A percentile compares a stretch with the other conserved stretches of the same genome.
phyloP scores from a whole-genome alignment of 1,140 invertebrate genomes.

The Delia radicum region DNA sequence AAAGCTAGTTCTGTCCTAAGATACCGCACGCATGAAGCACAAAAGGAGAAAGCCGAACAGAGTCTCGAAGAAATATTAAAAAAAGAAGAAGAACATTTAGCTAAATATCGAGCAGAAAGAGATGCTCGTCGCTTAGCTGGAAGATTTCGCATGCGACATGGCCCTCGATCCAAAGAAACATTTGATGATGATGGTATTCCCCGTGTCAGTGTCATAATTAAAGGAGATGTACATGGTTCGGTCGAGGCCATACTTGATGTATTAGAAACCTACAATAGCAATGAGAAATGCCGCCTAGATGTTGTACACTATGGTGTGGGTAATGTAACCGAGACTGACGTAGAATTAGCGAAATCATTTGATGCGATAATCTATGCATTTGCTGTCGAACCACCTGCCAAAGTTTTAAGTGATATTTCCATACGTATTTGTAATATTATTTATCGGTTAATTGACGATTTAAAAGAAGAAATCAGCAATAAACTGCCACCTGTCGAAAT shows the following conservation, averaged over 20 bases:
- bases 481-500: conserved; percentile 69
- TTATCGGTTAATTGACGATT: conserved; percentile 86
- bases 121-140: conserved; percentile 64
- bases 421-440: conserved; percentile 82
- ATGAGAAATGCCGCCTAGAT: conserved; percentile 75
- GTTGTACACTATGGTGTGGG: conserved; percentile 91
- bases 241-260: conserved; percentile 93
- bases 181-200: conserved; percentile 55
- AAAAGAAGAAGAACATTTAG: conserved; percentile 69
- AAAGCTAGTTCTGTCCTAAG: conserved; percentile 70
- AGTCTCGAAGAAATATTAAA: conserved; percentile 63
- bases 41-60: conserved; percentile 63
- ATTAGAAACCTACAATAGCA: conserved; percentile 81
- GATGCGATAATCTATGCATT: conserved; percentile 85
- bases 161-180: conserved; percentile 60
- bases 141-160: conserved; percentile 55
- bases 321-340: conserved; percentile 75
- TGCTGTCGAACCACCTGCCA: conserved; percentile 66
- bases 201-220: conserved; percentile 63
- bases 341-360: conserved; percentile 84
- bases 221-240: conserved; percentile 84
- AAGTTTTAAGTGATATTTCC: conserved; percentile 57
- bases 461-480: conserved; percentile 78
- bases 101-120: conserved; percentile 69
- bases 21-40: conserved; percentile 62